These are phyloP conservation scores for Nycteola revayana DNA, from an alignment of 2,888 invertebrate genomes.

Conservation along the genomic window DNA sequence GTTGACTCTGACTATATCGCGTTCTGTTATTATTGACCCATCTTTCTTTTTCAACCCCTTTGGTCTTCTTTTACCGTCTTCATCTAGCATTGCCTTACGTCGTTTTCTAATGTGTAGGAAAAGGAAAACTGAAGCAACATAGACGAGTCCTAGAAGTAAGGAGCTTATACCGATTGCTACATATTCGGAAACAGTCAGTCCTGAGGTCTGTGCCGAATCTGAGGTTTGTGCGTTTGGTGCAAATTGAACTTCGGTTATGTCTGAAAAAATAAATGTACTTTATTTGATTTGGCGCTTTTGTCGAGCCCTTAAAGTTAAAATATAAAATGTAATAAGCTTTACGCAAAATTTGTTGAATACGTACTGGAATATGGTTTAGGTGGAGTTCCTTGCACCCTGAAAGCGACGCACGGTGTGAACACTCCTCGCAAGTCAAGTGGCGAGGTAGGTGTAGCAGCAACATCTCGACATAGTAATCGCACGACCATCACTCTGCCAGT, in stretches of 20 bases:
- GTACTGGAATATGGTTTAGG: constrained; percentile 77
- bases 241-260: constrained; percentile 91
- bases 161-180: constrained; percentile 92
- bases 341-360: constrained; percentile 6
- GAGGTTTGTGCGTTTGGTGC: constrained; percentile 84
- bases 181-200: constrained; percentile 89
- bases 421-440: constrained; percentile 82
- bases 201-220: constrained; percentile 76
- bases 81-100: constrained; percentile 72
- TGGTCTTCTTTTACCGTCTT: constrained; percentile 59
- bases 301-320: no score
- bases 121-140: constrained; percentile 92
- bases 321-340: no score
- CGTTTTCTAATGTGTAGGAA: constrained; percentile 90
- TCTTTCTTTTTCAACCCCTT: constrained; percentile 68
- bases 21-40: constrained; percentile 65
- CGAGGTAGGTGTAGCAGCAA: constrained; percentile 76
- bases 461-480: constrained; percentile 89
- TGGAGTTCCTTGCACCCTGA: constrained; percentile 92
- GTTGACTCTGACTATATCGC: constrained; percentile 71
- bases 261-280: constrained; percentile 72
- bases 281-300: no score
- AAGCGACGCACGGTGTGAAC: constrained; percentile 92
- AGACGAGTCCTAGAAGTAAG: constrained; percentile 91
- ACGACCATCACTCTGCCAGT: constrained; percentile 91